A percentile compares a stretch with the other conserved stretches of the same genome.
phyloP scores from a whole-genome alignment of 2,888 invertebrate species.

The Drosophila quinaria region DNA sequence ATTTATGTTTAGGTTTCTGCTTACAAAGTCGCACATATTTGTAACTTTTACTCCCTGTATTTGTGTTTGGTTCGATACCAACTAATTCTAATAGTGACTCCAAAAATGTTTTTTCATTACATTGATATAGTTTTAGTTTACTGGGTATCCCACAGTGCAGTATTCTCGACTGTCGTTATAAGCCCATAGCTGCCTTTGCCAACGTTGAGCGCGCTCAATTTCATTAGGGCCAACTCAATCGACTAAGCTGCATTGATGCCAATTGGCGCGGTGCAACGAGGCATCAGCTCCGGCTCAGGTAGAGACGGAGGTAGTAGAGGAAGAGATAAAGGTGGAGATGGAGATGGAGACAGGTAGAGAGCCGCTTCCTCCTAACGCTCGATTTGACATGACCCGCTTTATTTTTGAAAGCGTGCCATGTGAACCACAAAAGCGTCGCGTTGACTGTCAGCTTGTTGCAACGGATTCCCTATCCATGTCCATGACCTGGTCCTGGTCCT shows the following conservation, averaged over 20 bases:
- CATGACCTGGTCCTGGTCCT: not conserved
- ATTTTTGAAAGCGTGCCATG: slow-evolving; percentile 61
- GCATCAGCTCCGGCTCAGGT: slow-evolving; percentile 15
- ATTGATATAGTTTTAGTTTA: not conserved
- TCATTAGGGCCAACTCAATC: slow-evolving; percentile 50
- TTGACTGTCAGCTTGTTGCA: slow-evolving; percentile 36
- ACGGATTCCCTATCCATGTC: slow-evolving; percentile 24
- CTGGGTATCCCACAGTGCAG: not conserved
- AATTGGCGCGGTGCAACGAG: slow-evolving; percentile 54
- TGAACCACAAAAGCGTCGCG: slow-evolving; percentile 63
- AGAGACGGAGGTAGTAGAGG: not conserved
- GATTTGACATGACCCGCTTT: slow-evolving; percentile 63
- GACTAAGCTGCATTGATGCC: slow-evolving; percentile 61
- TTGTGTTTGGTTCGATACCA: not conserved
- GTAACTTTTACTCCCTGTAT: not conserved
- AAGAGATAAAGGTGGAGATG: not conserved
- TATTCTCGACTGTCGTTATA: not conserved
- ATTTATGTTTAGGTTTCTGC: not conserved
- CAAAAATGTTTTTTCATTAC: no score
- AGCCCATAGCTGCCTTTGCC: slow-evolving; percentile 2
- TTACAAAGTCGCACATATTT: not conserved
- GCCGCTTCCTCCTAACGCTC: slow-evolving; percentile 33
- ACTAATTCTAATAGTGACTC: no score
- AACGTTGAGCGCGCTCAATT: slow-evolving; percentile 44
- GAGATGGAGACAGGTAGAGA: not conserved